Percentiles rank a stretch among this genome's conserved stretches.
Evolutionary conservation across 2,113 vertebrate genomes (phyloP).

Genomic region (Tupaia chinensis): DNA sequence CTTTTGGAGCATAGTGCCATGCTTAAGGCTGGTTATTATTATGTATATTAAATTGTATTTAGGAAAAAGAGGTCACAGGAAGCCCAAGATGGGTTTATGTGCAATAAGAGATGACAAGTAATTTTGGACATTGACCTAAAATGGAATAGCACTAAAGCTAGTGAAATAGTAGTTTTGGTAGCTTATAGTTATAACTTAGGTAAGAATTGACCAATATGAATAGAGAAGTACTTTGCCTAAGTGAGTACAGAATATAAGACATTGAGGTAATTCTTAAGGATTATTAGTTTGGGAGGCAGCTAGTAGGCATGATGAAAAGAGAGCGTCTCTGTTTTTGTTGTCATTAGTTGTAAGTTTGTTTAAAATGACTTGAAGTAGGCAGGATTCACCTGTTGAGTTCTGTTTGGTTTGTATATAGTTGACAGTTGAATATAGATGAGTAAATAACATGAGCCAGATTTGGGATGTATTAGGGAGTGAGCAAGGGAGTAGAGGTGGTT

Average conservation of each 20-base stretch:
- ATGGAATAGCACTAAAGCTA: neutral
- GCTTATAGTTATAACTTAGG: neutral
- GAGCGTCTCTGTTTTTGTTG: neutral
- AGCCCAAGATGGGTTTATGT: neutral
- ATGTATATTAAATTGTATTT: slow-evolving; percentile 20
- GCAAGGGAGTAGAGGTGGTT: neutral
- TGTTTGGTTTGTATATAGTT: slow-evolving; percentile 25
- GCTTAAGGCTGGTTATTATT: slow-evolving; percentile 26
- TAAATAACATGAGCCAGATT: slow-evolving; percentile 37
- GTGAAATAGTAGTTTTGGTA: slow-evolving; percentile 20
- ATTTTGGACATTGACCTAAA: slow-evolving; percentile 42
- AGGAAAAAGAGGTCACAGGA: neutral
- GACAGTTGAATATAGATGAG: neutral
- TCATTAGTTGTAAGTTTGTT: slow-evolving; percentile 48
- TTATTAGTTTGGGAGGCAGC: slow-evolving; percentile 23
- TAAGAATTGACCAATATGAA: slow-evolving; percentile 30
- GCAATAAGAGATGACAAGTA: slow-evolving; percentile 18
- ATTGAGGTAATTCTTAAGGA: slow-evolving; percentile 34
- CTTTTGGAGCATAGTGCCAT: neutral
- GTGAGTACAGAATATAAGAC: slow-evolving; percentile 17
- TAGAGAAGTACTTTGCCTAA: slow-evolving; percentile 8
- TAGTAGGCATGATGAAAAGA: neutral
- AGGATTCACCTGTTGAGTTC: neutral
- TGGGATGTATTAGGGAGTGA: slow-evolving; percentile 17
- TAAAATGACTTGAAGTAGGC: slow-evolving; percentile 35